These are phyloP conservation scores for Clanis bilineata DNA, from an alignment of 2,888 invertebrate genomes.

Conservation along the genomic window DNA sequence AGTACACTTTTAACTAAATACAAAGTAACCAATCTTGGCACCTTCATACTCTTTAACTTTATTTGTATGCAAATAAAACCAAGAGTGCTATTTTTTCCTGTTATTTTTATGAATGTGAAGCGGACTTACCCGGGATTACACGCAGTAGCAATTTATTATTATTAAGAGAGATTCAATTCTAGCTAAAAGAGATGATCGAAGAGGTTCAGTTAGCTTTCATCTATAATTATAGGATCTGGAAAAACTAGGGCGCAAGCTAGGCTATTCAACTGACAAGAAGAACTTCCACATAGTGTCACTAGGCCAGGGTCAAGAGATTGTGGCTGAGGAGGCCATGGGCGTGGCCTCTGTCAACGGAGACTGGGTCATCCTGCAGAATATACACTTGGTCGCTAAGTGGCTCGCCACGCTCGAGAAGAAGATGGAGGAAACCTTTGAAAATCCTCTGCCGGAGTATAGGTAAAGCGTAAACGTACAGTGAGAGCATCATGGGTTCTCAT, in stretches of 20 bases:
- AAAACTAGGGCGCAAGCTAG: constrained; percentile 89
- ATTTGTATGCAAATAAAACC: too few species aligned
- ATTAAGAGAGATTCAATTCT: too few species aligned
- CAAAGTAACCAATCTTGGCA: neutral
- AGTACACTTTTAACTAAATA: neutral
- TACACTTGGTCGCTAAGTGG: constrained; percentile 96
- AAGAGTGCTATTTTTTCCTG: too few species aligned
- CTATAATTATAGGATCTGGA: constrained; percentile 88
- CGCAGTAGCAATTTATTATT: too few species aligned
- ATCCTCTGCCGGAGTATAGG: constrained; percentile 84
- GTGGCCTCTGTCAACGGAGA: constrained; percentile 89
- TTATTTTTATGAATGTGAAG: too few species aligned
- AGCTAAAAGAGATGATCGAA: too few species aligned
- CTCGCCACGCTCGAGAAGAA: constrained; percentile 94
- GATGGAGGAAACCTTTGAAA: constrained; percentile 90
- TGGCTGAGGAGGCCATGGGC: constrained; percentile 94
- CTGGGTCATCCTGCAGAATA: constrained; percentile 97
- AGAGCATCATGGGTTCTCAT: too few species aligned
- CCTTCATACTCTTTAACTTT: too few species aligned
- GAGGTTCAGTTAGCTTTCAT: too few species aligned
- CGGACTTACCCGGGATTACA: too few species aligned
- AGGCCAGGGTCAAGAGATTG: constrained; percentile 96
- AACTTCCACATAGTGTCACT: constrained; percentile 97
- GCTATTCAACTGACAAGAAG: constrained; percentile 88
- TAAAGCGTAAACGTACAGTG: constrained; percentile 36